These are phyloP conservation scores for human (Homo sapiens) DNA, from an alignment of 2,113 vertebrate species.

Conservation along the genomic window GRCh38 chr3:24405001-24405500, in stretches of 20 bases:
- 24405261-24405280: neutral
- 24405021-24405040: neutral
- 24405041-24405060: neutral
- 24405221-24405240: neutral
- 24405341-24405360: neutral
- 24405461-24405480: neutral
- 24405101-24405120: neutral
- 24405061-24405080: neutral
- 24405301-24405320: neutral
- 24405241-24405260: neutral
- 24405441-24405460: neutral
- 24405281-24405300: neutral
- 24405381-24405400: neutral
- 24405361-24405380: neutral
- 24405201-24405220: neutral
- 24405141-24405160: neutral
- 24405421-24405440: neutral
- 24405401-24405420: neutral
- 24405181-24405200: neutral
- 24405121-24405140: neutral
- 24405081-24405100: neutral
- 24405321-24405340: neutral
- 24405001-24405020: neutral
- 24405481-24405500: neutral
- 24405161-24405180: neutral